Percentiles rank a stretch among this genome's conserved stretches.
Conservation (phyloP, 2,113 vertebrate species). For the Pipa parva region DNA sequence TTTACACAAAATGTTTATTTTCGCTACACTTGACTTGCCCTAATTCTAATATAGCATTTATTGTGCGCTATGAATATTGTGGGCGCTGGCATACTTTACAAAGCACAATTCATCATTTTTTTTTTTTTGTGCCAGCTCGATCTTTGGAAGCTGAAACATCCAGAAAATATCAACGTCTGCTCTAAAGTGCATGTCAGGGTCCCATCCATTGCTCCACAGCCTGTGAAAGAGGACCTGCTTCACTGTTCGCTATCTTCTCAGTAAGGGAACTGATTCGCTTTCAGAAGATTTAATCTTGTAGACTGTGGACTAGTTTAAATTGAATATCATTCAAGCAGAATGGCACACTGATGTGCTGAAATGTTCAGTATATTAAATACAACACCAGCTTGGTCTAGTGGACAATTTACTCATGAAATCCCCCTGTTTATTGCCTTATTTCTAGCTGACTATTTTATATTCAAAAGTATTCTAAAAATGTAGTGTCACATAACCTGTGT, state of each 20-base stretch:
- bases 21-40: no score
- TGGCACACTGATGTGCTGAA: constrained; percentile 1
- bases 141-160: constrained; percentile 44
- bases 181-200: constrained; percentile 39
- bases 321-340: constrained; percentile 21
- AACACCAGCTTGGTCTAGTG: neutral
- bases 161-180: constrained; percentile 43
- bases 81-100: no score
- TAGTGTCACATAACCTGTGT: no score
- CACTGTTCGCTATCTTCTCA: constrained; percentile 28
- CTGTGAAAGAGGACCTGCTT: constrained; percentile 44
- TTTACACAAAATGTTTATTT: no score
- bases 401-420: no score
- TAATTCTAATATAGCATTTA: no score
- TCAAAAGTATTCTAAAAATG: no score
- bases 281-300: constrained; percentile 24
- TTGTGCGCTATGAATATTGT: no score
- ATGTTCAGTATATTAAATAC: constrained; percentile 2
- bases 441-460: no score
- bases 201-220: constrained; percentile 35
- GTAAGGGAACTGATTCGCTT: constrained; percentile 38
- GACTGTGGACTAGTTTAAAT: neutral
- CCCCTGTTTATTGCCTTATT: no score
- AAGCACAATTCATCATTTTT: constrained; percentile 29
- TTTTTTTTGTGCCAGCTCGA: constrained; percentile 45